phyloP scores from a whole-genome alignment of 2,113 vertebrate species.

The Alouatta palliata region DNA sequence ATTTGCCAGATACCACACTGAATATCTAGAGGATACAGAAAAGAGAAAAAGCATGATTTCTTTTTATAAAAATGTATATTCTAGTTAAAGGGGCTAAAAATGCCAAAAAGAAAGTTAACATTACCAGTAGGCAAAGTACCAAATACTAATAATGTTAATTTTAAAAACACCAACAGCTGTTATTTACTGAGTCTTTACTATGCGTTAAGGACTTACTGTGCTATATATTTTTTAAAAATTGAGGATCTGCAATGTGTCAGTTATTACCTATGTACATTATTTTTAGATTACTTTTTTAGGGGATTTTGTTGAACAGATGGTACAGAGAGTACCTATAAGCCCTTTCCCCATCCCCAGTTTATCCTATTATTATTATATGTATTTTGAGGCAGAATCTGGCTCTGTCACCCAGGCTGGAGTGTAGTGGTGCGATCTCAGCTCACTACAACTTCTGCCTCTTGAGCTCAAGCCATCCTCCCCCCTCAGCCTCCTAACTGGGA shows the following conservation, averaged over 20 bases:
- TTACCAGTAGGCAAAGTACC: not conserved
- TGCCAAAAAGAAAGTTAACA: slow-evolving; percentile 7
- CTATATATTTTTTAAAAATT: not conserved
- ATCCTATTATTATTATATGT: not conserved
- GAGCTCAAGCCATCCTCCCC: too few species aligned
- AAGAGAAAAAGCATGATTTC: not conserved
- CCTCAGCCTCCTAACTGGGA: too few species aligned
- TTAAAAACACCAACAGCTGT: not conserved
- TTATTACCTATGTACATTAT: not conserved
- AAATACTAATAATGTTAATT: not conserved
- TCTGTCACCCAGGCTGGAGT: too few species aligned
- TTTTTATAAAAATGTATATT: slow-evolving; percentile 18
- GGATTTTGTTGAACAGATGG: not conserved
- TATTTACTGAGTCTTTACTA: not conserved
- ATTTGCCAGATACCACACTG: not conserved
- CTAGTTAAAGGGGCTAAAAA: slow-evolving; percentile 13
- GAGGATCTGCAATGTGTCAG: not conserved
- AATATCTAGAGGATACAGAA: not conserved
- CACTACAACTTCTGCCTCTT: too few species aligned
- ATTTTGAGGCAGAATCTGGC: too few species aligned
- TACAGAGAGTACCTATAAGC: not conserved
- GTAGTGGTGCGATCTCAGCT: too few species aligned
- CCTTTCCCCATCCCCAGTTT: not conserved
- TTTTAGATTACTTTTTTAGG: not conserved
- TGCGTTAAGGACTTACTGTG: not conserved